These are phyloP conservation scores for Drosophila burlai DNA, from an alignment of 1,140 invertebrate genomes.

Conservation along the genomic window DNA sequence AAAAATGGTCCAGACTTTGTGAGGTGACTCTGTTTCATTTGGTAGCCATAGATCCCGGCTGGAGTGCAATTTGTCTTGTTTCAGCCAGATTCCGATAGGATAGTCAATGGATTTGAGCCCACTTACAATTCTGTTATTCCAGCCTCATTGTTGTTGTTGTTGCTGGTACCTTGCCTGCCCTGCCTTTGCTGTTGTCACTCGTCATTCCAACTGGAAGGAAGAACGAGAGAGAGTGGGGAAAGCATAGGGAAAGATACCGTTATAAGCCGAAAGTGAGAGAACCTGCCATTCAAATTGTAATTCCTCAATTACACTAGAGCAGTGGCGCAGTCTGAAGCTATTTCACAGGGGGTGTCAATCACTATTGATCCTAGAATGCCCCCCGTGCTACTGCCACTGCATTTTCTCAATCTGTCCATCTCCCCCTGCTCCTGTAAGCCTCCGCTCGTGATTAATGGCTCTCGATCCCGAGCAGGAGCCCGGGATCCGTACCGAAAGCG, in stretches of 20 bases:
- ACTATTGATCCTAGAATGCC: not conserved
- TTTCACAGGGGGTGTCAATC: not conserved
- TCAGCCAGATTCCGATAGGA: slow-evolving; percentile 66
- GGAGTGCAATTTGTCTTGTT: slow-evolving; percentile 84
- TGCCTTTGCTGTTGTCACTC: slow-evolving; percentile 75
- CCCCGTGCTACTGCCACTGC: not conserved
- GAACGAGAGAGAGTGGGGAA: not conserved
- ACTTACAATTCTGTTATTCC: slow-evolving; percentile 74
- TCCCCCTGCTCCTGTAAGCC: slow-evolving; percentile 22
- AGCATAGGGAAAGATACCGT: slow-evolving; percentile 10
- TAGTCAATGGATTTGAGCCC: slow-evolving; percentile 69
- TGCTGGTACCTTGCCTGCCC: slow-evolving; percentile 46
- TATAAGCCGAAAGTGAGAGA: slow-evolving; percentile 29
- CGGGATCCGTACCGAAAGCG: slow-evolving; percentile 35
- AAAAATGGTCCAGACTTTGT: slow-evolving; percentile 32
- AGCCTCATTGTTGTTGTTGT: slow-evolving; percentile 29
- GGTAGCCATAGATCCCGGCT: slow-evolving; percentile 70
- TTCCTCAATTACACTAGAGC: slow-evolving; percentile 78
- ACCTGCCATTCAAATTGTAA: slow-evolving; percentile 75
- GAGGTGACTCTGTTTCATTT: slow-evolving; percentile 69
- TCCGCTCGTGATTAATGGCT: slow-evolving; percentile 66
- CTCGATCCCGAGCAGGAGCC: slow-evolving; percentile 36
- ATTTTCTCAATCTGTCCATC: not conserved
- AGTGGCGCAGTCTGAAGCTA: not conserved
- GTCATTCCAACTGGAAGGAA: slow-evolving; percentile 26